Conservation (phyloP, 1,140 invertebrate genomes). For the Schlechtendalia chinensis region DNA sequence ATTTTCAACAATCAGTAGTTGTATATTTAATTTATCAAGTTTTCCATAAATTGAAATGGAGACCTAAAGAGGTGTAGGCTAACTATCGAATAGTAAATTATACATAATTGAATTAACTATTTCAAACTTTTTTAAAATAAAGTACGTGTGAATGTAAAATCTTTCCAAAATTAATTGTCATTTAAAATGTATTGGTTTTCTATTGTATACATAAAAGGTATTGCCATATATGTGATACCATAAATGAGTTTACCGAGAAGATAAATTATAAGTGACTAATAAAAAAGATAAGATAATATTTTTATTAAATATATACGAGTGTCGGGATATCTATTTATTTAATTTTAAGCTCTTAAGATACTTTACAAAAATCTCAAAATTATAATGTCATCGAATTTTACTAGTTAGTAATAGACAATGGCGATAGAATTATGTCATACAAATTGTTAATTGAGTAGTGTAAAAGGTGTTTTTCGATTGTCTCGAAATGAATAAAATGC, state of each 20-base stretch:
- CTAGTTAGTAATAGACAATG: background rate
- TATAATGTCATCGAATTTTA: background rate
- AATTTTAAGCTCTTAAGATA: background rate
- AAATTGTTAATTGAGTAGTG: background rate
- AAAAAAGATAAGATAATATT: constrained; percentile 11
- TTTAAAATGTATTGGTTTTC: no score
- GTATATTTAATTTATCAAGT: no score
- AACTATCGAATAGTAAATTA: no score
- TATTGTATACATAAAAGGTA: no score
- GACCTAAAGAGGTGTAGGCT: no score
- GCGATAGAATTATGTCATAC: background rate
- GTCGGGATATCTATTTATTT: background rate
- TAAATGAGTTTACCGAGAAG: background rate
- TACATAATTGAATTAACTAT: no score
- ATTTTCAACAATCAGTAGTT: no score
- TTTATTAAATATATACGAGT: background rate
- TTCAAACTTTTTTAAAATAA: no score
- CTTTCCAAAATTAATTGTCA: no score
- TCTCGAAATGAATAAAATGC: background rate
- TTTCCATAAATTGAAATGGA: no score
- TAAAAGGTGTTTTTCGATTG: background rate
- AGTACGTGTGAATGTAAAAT: no score
- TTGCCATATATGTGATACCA: no score
- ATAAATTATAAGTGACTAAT: constrained; percentile 13
- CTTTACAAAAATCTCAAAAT: background rate